A percentile compares a stretch with the other conserved stretches of the same genome.
These are phyloP conservation scores for Caenorhabditis sp. DNA, from an alignment of 2,888 invertebrate genomes.

Conservation along the genomic window DNA sequence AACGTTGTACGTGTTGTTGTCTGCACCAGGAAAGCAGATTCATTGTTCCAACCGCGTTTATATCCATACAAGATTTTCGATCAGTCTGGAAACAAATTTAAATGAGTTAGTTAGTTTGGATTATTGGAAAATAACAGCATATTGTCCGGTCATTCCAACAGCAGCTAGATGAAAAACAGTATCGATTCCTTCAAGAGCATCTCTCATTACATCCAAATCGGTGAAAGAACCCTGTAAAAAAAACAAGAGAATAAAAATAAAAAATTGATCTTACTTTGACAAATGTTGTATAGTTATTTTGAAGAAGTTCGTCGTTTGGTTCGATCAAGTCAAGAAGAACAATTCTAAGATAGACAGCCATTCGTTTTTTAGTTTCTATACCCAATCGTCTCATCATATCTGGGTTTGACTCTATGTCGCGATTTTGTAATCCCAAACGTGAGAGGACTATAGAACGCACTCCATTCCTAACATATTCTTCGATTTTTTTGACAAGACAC, in stretches of 20 bases:
- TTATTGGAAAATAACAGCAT: conserved; percentile 10
- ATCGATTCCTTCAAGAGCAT: conserved; percentile 11
- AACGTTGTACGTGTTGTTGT: conserved; percentile 12
- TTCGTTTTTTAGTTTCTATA: background rate
- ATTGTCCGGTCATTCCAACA: conserved; percentile 34
- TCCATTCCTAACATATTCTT: background rate
- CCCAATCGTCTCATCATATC: background rate
- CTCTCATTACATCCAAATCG: conserved; percentile 9
- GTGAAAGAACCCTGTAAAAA: conserved; percentile 19
- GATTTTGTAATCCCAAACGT: background rate
- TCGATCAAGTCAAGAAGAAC: conserved; percentile 9
- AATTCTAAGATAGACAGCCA: conserved; percentile 4
- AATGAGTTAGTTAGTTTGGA: background rate
- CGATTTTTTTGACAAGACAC: conserved; percentile 8
- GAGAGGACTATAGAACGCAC: background rate
- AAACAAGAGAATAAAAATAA: conserved; percentile 1
- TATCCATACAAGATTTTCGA: conserved; percentile 18
- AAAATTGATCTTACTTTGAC: conserved; percentile 2
- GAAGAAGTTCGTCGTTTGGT: background rate
- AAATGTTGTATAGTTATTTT: conserved; percentile 4
- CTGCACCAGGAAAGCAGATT: conserved; percentile 13
- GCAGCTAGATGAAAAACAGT: conserved; percentile 33
- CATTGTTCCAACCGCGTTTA: conserved; percentile 22
- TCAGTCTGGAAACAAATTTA: conserved; percentile 15
- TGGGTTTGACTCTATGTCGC: background rate